Evolutionary conservation across 23 tunicate species (phyloP), one percentile per base, ranked within the genome.

Genomic region (Trididemnum clinides): DNA sequence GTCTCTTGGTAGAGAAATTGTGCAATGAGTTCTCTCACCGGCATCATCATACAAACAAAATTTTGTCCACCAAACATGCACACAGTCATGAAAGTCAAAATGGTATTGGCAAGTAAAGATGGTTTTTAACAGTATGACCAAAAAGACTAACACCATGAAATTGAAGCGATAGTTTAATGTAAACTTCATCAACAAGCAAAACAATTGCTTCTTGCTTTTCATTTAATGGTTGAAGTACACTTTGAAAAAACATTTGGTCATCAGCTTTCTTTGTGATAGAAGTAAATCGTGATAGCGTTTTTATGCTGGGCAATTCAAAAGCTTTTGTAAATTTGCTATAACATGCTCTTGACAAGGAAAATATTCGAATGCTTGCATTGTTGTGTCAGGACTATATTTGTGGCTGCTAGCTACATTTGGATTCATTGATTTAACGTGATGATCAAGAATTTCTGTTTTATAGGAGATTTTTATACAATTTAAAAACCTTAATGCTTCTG

Each of bases 291-390:
- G 75, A 28, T 5, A 27, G 22, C 5, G 75, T 69, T 69, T 69
- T 69, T 27, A 28, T 7, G n/a, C 75, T 69, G 36, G 75, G 75
- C 28, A 69, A 37, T 30, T 69, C 37, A 69, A 28, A 37, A 30
- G 28, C 75, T 6, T 69, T 27, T 69, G 37, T 10, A 69, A 69
- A 69, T 69, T 28, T 35, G 10, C 31, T 37, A 69, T 69, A 69
- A 5, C 10, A 35, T 69, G 75, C 75, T 69, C 75, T 69, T 10
- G 75, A 69, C 75, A 69, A 23, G 26, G 28, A 31, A 69, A 69
- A 69, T 69, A 69, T 30, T 69, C 38, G 32, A 69, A 69, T 5
- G 75, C 75, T 69, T 23, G 19, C 12, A 69, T 23, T 32, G 32
- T 4, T 23, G 22, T 69, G 3, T 35, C 75, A 30, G 75, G 75